These are phyloP conservation scores for Arizona elegans DNA, from an alignment of 2,113 vertebrate genomes.

Conservation along the genomic window DNA sequence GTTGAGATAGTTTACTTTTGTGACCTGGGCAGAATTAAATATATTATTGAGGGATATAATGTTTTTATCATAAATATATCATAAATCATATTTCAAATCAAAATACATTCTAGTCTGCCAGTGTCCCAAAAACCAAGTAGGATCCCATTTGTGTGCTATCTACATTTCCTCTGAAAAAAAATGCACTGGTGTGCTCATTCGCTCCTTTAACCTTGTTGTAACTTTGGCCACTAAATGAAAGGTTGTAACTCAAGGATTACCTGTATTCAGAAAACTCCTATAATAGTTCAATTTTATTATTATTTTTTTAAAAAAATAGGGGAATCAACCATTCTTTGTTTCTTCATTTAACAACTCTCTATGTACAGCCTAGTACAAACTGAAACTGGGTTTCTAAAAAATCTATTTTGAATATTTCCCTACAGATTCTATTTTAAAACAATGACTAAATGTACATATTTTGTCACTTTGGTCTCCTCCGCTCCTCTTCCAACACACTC, in stretches of 20 bases:
- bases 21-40: not conserved
- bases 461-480: not conserved
- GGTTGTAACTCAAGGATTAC: too few species aligned
- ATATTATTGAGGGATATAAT: not conserved
- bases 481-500: not conserved
- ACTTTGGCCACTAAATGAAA: too few species aligned
- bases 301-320: not conserved
- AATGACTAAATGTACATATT: not conserved
- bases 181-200: not conserved
- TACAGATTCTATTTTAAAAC: not conserved
- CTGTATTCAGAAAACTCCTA: not conserved
- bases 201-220: not conserved
- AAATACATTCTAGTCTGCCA: not conserved
- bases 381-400: not conserved
- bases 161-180: not conserved
- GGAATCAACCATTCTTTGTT: not conserved
- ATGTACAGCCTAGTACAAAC: not conserved
- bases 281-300: not conserved
- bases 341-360: not conserved
- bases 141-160: not conserved
- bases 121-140: not conserved
- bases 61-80: not conserved
- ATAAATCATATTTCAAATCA: not conserved
- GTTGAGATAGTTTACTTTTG: not conserved
- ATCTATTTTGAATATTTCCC: not conserved